phyloP scores from a whole-genome alignment of 2,888 invertebrate genomes.

The Carabus problematicus region DNA sequence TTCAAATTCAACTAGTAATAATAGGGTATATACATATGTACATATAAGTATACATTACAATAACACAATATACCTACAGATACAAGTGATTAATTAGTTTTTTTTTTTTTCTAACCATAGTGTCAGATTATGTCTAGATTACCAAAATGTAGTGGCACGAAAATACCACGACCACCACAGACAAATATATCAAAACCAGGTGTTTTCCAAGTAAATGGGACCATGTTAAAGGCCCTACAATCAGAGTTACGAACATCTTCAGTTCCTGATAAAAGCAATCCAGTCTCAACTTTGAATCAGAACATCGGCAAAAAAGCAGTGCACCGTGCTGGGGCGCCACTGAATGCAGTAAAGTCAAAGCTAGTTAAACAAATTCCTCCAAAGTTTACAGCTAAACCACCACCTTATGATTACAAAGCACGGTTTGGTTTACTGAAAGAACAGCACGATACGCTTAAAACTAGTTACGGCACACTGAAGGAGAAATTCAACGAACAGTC shows the following conservation, averaged over 20 bases:
- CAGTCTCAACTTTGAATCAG: background rate
- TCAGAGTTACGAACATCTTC: background rate
- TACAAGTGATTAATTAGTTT: no score
- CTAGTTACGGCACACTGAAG: slow-evolving; percentile 11
- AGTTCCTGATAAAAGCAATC: background rate
- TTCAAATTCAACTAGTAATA: no score
- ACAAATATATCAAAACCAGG: no score
- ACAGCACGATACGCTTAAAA: slow-evolving; percentile 36
- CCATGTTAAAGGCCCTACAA: no score
- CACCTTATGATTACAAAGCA: slow-evolving; percentile 45
- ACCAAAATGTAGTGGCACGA: no score
- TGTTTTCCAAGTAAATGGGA: no score
- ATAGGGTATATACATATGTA: no score
- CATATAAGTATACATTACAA: no score
- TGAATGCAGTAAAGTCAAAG: background rate
- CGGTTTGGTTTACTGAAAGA: slow-evolving; percentile 42
- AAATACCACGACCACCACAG: no score
- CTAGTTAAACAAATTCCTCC: slow-evolving; percentile 8
- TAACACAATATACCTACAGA: no score
- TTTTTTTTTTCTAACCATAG: no score
- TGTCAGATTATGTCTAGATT: no score
- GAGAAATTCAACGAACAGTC: slow-evolving; percentile 46
- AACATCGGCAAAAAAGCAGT: slow-evolving; percentile 20
- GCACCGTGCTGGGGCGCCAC: slow-evolving; percentile 22
- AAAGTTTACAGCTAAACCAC: slow-evolving; percentile 23